A percentile compares a stretch with the other conserved stretches of the same genome.
These are phyloP conservation scores for Metopia argyrocephala DNA, from an alignment of 2,888 invertebrate genomes.

Conservation along the genomic window DNA sequence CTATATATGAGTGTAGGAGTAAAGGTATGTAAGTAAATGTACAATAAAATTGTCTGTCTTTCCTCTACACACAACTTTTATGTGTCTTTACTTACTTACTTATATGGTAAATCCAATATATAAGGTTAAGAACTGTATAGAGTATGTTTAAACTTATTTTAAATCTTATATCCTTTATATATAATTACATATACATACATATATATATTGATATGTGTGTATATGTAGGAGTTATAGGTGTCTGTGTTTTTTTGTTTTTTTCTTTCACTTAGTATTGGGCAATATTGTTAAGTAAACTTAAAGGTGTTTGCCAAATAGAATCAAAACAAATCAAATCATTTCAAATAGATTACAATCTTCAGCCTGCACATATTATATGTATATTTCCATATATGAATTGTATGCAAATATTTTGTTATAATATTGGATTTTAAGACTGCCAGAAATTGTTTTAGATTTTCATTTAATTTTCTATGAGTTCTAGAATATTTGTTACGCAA, in stretches of 20 bases:
- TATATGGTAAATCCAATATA: background rate
- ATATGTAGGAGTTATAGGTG: background rate
- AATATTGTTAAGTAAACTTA: slow-evolving; percentile 58
- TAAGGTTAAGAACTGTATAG: slow-evolving; percentile 10
- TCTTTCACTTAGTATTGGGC: slow-evolving; percentile 38
- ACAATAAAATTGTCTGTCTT: too few relatives aligned
- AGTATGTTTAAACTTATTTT: too few relatives aligned
- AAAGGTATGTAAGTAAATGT: slow-evolving; percentile 44
- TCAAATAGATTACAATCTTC: background rate
- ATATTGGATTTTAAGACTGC: background rate
- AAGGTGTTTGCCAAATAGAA: slow-evolving; percentile 61
- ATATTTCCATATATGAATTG: background rate
- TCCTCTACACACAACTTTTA: too few relatives aligned
- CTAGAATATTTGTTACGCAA: too few relatives aligned
- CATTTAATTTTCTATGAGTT: background rate
- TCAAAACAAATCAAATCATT: slow-evolving; percentile 34
- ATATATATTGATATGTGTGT: background rate
- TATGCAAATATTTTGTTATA: slow-evolving; percentile 32
- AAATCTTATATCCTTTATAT: too few relatives aligned
- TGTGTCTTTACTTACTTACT: too few relatives aligned
- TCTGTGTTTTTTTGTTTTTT: slow-evolving; percentile 5
- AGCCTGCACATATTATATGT: background rate
- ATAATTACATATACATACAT: too few relatives aligned
- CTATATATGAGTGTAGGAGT: too few relatives aligned
- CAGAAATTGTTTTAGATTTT: slow-evolving; percentile 11